Evolutionary conservation across 2,113 vertebrate species (phyloP), one percentile per base, ranked within the genome.

Genomic region (Neotoma lepida): DNA sequence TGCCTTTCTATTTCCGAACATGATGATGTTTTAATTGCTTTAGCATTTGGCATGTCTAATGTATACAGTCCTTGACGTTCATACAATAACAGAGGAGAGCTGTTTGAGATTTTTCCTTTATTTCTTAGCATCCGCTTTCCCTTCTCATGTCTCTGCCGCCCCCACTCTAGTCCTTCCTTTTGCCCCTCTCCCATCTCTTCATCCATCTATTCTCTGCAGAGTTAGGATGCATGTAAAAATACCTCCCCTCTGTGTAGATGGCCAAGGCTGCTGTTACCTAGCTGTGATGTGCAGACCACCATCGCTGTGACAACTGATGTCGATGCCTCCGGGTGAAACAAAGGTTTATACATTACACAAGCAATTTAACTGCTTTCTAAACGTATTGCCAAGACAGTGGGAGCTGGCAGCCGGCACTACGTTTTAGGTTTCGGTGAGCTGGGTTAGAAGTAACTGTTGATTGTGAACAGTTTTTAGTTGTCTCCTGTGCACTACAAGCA

Each of bases 281-380:
- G 98, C 98, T 98, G 98, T 99, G 99, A 99, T 97, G 99, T 98
- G 97, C 97, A 98, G 99, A 99, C 99, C 99, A 99, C 99, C 99
- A 98, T 98, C 97, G 98, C 99, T 98, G 99, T 98, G 99, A 99
- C 99, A 99, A 99, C 98, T 99, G 98, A 99, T 98, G 98, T 98
- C 98, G 98, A 98, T 98, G 99, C 99, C 99, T 99, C 98, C 97
- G 96, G 99, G 98, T 99, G 98, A 99, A 99, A 99, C 98, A 99
- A 99, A 99, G 99, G 99, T 99, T 99, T 99, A 99, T 98, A 99
- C 99, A 99, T 99, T 99, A 99, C 99, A 99, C 99, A 99, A 99
- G 99, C 99, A 99, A 99, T 99, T 99, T 99, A 98, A 99, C 98
- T 99, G 99, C 99, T 99, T 99, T 99, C 99, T 99, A 99, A 99